Evolutionary conservation across 2,113 vertebrate genomes (phyloP).

Genomic region (Seriola rivoliana): DNA sequence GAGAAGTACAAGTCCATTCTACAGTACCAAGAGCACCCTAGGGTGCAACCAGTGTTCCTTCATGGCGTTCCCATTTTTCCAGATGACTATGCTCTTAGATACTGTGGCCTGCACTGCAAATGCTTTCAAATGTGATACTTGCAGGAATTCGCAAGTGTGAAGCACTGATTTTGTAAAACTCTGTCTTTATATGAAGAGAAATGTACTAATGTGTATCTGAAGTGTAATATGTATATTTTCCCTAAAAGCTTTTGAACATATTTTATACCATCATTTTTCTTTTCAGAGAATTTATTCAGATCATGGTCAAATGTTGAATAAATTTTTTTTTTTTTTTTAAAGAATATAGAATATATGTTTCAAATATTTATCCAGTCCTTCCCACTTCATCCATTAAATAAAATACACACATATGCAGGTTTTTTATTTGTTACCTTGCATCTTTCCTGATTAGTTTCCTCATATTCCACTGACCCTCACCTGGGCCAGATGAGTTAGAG

Average conservation of each 20-base stretch:
- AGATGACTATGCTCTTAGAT: constrained; percentile 15
- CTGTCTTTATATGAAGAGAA: not conserved
- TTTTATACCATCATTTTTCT: not conserved
- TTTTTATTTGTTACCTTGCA: not conserved
- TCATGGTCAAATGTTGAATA: not conserved
- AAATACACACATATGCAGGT: not conserved
- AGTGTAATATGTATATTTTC: not conserved
- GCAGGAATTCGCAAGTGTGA: not conserved
- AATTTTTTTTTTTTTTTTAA: too few relatives aligned
- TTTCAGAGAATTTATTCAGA: not conserved
- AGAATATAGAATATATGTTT: not conserved
- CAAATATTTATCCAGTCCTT: not conserved
- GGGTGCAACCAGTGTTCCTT: constrained; percentile 45
- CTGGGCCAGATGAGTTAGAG: constrained; percentile 40
- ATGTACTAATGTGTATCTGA: not conserved
- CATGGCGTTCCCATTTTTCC: constrained; percentile 27
- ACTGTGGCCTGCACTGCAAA: constrained; percentile 1
- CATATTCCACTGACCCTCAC: constrained; percentile 4
- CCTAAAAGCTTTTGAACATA: not conserved
- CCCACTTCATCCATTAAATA: not conserved
- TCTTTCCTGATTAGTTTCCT: not conserved
- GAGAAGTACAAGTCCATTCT: constrained; percentile 51
- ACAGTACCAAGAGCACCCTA: constrained; percentile 47
- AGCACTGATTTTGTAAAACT: not conserved
- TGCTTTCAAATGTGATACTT: not conserved